Percentiles rank a stretch among this genome's conserved stretches.
phyloP scores from a whole-genome alignment of 2,113 vertebrate genomes.

The Trichechus manatus region DNA sequence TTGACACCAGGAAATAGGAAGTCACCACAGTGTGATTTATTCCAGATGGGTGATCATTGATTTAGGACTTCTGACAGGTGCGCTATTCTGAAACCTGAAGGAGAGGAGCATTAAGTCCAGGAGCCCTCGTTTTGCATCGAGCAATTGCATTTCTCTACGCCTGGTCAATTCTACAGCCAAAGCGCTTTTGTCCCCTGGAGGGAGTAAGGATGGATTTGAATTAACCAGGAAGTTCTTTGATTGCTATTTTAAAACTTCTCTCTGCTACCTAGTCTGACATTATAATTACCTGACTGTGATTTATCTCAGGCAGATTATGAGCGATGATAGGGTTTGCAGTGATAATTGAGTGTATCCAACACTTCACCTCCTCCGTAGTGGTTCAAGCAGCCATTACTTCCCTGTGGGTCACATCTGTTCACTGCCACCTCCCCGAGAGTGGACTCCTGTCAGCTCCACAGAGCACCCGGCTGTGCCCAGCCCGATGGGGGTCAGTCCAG shows the following conservation, averaged over 20 bases:
- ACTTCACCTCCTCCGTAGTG: background rate
- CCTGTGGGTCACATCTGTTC: background rate
- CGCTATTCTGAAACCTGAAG: conserved; percentile 41
- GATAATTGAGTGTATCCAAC: conserved; percentile 47
- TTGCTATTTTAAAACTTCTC: conserved; percentile 74
- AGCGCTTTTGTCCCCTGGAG: conserved; percentile 69
- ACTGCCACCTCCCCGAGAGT: rapidly evolving
- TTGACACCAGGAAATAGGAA: background rate
- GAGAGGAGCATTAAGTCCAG: conserved; percentile 70
- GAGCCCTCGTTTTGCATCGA: conserved; percentile 52
- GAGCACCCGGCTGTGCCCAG: background rate
- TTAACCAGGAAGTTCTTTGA: conserved; percentile 75
- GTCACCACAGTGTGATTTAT: conserved; percentile 9
- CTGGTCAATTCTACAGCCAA: conserved; percentile 74
- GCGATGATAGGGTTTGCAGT: conserved; percentile 54
- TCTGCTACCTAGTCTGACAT: conserved; percentile 62
- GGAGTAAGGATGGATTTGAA: conserved; percentile 75
- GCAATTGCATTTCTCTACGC: conserved; percentile 43
- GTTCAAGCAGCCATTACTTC: rapidly evolving
- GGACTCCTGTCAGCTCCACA: background rate
- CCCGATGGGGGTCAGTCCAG: background rate
- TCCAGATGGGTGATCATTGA: conserved; percentile 56
- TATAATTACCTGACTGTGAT: conserved; percentile 58
- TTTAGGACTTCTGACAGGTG: conserved; percentile 74
- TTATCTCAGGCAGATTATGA: conserved; percentile 66